Conservation (phyloP, 2,888 invertebrate genomes). For the Drosophila prostipennis region DNA sequence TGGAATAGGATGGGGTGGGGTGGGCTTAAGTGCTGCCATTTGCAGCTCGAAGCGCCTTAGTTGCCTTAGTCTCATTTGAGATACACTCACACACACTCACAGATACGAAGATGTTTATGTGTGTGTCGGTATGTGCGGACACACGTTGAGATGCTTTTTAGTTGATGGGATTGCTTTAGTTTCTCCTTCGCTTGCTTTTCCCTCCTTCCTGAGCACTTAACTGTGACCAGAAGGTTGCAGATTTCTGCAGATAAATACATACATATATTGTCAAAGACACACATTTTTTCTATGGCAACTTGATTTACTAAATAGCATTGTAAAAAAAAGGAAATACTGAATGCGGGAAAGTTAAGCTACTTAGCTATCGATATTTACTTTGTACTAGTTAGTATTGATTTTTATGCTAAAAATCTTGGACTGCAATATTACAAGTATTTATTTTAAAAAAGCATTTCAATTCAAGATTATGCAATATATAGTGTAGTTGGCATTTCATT, state of each 20-base stretch:
- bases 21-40: slow-evolving; percentile 77
- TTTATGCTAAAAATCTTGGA: no score
- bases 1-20: slow-evolving; percentile 8
- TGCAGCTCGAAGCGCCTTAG: slow-evolving; percentile 69
- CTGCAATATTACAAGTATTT: no score
- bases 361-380: not conserved
- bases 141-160: slow-evolving; percentile 73
- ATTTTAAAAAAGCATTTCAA: no score
- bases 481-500: no score
- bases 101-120: slow-evolving; percentile 3
- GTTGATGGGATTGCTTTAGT: slow-evolving; percentile 76
- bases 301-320: slow-evolving; percentile 5
- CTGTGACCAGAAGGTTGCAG: slow-evolving; percentile 51
- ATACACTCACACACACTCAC: slow-evolving; percentile 27
- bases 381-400: not conserved
- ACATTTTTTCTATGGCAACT: slow-evolving; percentile 5
- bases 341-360: not conserved
- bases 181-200: slow-evolving; percentile 36
- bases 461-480: no score
- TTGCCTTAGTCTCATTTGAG: slow-evolving; percentile 67
- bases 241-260: slow-evolving; percentile 29
- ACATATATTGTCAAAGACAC: slow-evolving; percentile 25
- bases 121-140: slow-evolving; percentile 40
- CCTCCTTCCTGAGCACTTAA: slow-evolving; percentile 54
- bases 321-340: slow-evolving; percentile 1